Evolutionary conservation across 2,113 vertebrate genomes (phyloP).

Genomic region (Cynoglossus semilaevis): DNA sequence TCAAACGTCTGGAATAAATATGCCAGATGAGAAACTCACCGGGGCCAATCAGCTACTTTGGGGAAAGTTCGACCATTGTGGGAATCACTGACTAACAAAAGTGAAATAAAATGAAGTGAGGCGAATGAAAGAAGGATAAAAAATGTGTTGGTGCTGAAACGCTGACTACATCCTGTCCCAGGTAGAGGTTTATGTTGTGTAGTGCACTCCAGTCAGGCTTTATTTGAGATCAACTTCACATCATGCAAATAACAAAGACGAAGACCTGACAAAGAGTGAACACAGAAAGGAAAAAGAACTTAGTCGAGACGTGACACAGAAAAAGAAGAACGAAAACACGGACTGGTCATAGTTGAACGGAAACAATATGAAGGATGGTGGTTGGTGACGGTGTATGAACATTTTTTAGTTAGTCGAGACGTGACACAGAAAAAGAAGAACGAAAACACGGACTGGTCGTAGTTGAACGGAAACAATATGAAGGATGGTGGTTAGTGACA

Average conservation of each 20-base stretch:
- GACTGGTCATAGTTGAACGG: neutral
- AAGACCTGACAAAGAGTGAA: constrained; percentile 31
- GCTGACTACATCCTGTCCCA: no score
- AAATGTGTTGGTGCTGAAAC: no score
- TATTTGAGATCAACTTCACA: constrained; percentile 51
- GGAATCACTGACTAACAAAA: no score
- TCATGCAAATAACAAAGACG: constrained; percentile 56
- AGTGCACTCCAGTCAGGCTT: constrained; percentile 46
- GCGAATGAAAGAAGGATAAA: no score
- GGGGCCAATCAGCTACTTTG: constrained; percentile 57
- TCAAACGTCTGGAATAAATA: constrained; percentile 28
- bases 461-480: neutral
- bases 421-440: constrained; percentile 36
- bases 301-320: constrained; percentile 29
- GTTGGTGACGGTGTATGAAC: no score
- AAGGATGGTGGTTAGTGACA: neutral
- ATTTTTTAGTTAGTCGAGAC: constrained; percentile 9
- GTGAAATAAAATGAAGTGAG: no score
- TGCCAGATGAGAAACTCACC: constrained; percentile 45
- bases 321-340: constrained; percentile 42
- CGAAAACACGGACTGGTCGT: constrained; percentile 10
- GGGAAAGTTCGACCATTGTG: no score
- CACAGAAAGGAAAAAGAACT: constrained; percentile 59
- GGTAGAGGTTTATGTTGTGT: neutral
- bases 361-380: constrained; percentile 6